Percentiles rank a stretch among this genome's conserved stretches.
phyloP scores from a whole-genome alignment of 1,140 invertebrate species.

The Lucilia sericata region DNA sequence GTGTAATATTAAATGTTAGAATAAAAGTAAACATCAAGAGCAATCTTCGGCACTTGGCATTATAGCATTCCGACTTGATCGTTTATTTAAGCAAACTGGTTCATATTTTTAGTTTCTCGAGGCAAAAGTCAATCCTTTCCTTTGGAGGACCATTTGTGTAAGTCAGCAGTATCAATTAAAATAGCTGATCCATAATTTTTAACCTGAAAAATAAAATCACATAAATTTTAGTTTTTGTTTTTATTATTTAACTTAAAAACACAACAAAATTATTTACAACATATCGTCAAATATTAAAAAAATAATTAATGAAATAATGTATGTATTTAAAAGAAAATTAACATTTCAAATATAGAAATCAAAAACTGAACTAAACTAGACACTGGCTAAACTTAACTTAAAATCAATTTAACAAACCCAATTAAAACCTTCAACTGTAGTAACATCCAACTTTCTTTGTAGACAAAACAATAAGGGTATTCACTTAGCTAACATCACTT shows the following conservation, averaged over 20 bases:
- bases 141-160: too few relatives aligned
- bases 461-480: not conserved
- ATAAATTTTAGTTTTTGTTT: too few relatives aligned
- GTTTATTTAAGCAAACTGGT: too few relatives aligned
- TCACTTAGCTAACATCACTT: not conserved
- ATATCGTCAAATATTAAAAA: not conserved
- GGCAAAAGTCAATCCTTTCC: too few relatives aligned
- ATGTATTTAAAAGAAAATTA: not conserved
- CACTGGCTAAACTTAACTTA: not conserved
- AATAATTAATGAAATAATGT: not conserved
- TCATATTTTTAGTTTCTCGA: too few relatives aligned
- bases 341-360: not conserved
- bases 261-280: not conserved
- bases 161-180: too few relatives aligned
- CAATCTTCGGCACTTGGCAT: too few relatives aligned
- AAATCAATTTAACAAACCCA: not conserved
- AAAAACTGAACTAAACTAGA: not conserved
- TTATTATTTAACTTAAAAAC: not conserved
- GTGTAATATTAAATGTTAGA: too few relatives aligned
- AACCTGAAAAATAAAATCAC: not conserved
- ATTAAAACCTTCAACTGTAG: slow-evolving; percentile 2
- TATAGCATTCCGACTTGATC: too few relatives aligned
- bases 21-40: too few relatives aligned
- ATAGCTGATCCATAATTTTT: too few relatives aligned
- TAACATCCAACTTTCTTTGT: not conserved